Evolutionary conservation across 2,888 invertebrate species (phyloP).

Genomic region (Cacoxenus indagator): DNA sequence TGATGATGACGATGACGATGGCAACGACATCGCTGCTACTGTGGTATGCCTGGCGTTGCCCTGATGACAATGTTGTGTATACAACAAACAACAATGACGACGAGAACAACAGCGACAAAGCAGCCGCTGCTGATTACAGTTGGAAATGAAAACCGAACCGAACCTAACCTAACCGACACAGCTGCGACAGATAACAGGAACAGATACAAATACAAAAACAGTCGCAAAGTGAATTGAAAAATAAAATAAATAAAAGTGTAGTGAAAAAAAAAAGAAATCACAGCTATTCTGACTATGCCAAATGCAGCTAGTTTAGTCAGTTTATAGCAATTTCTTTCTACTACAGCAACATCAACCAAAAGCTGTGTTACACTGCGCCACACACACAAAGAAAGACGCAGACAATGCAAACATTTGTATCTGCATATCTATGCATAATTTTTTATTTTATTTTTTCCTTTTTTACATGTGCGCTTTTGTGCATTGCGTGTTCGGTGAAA

Average conservation of each 20-base stretch:
- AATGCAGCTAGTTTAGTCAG: not conserved
- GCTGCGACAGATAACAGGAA: slow-evolving; percentile 8
- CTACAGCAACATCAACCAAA: not conserved
- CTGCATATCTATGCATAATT: not conserved
- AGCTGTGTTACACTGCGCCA: not conserved
- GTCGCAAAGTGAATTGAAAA: not conserved
- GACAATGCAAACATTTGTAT: not conserved
- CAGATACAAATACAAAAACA: not conserved
- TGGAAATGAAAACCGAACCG: not conserved
- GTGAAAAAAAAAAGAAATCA: not conserved
- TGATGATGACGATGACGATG: slow-evolving; percentile 11
- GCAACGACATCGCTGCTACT: not conserved
- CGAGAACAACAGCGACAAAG: not conserved
- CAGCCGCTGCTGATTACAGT: not conserved
- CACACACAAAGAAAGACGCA: not conserved
- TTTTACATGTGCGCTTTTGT: not conserved
- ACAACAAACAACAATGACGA: slow-evolving; percentile 13
- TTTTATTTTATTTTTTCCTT: slow-evolving; percentile 6
- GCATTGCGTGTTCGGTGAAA: not conserved
- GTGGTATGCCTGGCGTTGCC: no score
- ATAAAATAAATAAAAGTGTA: not conserved
- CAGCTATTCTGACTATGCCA: not conserved
- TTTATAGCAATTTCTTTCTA: not conserved
- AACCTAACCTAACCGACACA: not conserved
- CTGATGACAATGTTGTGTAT: slow-evolving; percentile 26